These are phyloP conservation scores for Drosophila kanapiae DNA, from an alignment of 1,140 invertebrate genomes.

Conservation along the genomic window DNA sequence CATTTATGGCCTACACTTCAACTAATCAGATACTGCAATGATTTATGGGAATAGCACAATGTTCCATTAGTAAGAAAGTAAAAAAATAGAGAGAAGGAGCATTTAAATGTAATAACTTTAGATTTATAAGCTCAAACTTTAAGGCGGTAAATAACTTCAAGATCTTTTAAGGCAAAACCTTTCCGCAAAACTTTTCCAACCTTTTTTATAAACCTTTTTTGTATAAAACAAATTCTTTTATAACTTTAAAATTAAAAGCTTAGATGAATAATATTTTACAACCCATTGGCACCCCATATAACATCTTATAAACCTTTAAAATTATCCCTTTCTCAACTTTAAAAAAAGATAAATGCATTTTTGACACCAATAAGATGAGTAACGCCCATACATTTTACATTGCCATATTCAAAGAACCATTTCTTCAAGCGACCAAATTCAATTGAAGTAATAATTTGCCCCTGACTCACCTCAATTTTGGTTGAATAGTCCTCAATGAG, in stretches of 20 bases:
- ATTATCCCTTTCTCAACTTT: constrained; percentile 88
- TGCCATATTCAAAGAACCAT: too few species aligned
- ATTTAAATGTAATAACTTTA: too few species aligned
- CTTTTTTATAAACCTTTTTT: too few species aligned
- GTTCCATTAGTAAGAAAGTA: not conserved
- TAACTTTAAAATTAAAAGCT: too few species aligned
- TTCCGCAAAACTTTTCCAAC: too few species aligned
- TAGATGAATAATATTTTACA: too few species aligned
- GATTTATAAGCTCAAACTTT: not conserved
- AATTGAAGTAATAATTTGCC: not conserved
- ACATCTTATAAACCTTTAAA: not conserved
- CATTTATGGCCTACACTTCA: constrained; percentile 11
- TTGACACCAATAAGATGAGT: not conserved
- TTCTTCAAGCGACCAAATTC: not conserved
- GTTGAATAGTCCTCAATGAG: constrained; percentile 95
- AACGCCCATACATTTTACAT: not conserved
- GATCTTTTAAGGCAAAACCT: too few species aligned
- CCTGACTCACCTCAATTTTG: constrained; percentile 94
- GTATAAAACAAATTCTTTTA: too few species aligned
- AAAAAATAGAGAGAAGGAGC: not conserved
- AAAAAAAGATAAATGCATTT: not conserved
- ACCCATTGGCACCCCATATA: not conserved
- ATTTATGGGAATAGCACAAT: not conserved
- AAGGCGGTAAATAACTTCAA: too few species aligned
- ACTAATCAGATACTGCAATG: constrained; percentile 8